phyloP scores from a whole-genome alignment of 2,888 invertebrate genomes.

The Parnassius glacialis region DNA sequence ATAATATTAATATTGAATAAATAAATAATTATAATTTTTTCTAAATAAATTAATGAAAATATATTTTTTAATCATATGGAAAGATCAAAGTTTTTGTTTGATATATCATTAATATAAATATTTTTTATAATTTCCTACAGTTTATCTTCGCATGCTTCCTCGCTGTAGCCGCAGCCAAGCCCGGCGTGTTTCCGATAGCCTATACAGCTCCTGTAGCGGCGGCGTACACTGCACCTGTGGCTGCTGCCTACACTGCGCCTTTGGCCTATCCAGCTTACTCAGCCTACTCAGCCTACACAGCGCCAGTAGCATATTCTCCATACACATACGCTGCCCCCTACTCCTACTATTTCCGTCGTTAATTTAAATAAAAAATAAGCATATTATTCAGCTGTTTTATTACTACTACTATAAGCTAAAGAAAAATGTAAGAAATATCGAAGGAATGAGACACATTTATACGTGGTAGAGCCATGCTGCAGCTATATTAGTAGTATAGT shows the following conservation, averaged over 20 bases:
- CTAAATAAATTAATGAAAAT: too few species aligned
- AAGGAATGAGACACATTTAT: too few species aligned
- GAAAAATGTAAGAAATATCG: too few species aligned
- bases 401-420: too few species aligned
- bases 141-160: slow-evolving; percentile 58
- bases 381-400: background rate
- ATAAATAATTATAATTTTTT: too few species aligned
- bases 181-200: slow-evolving; percentile 41
- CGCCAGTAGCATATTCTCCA: slow-evolving; percentile 49
- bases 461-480: too few species aligned
- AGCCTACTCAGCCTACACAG: slow-evolving; percentile 52
- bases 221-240: slow-evolving; percentile 50
- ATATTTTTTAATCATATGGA: too few species aligned
- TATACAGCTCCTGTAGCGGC: slow-evolving; percentile 36
- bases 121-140: background rate
- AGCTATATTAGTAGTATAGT: too few species aligned
- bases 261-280: slow-evolving; percentile 55
- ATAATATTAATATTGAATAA: too few species aligned
- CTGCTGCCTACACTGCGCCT: slow-evolving; percentile 48
- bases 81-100: too few species aligned
- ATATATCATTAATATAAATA: too few species aligned
- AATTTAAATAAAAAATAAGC: slow-evolving; percentile 1
- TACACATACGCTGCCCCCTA: slow-evolving; percentile 44
- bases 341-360: slow-evolving; percentile 37
- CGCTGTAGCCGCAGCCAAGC: slow-evolving; percentile 70